Evolutionary conservation across 1,140 invertebrate genomes (phyloP).

Genomic region (Drosophila guanche): DNA sequence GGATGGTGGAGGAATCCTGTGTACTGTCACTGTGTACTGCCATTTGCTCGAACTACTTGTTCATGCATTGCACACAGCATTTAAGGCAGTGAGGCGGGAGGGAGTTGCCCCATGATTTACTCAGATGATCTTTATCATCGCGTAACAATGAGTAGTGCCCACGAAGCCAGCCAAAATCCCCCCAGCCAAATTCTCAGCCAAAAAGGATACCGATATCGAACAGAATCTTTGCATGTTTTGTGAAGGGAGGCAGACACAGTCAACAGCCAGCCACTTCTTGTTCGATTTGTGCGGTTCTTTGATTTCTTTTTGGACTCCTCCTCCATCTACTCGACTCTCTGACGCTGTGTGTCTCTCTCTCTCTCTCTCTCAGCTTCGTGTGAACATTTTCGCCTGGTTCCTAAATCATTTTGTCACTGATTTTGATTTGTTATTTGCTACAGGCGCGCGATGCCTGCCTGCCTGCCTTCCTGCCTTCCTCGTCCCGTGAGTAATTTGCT

Average conservation of each 20-base stretch:
- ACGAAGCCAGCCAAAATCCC: slow-evolving; percentile 34
- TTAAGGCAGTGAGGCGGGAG: slow-evolving; percentile 28
- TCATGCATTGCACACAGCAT: slow-evolving; percentile 62
- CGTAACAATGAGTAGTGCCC: slow-evolving; percentile 62
- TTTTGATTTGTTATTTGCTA: slow-evolving; percentile 78
- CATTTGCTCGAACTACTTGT: slow-evolving; percentile 80
- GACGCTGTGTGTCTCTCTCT: slow-evolving; percentile 7
- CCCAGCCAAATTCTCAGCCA: slow-evolving; percentile 68
- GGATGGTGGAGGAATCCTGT: slow-evolving; percentile 13
- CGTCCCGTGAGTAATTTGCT: slow-evolving; percentile 65
- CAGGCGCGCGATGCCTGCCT: slow-evolving; percentile 6
- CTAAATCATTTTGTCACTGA: slow-evolving; percentile 81
- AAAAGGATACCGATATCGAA: slow-evolving; percentile 62
- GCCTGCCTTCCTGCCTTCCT: no score
- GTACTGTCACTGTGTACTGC: slow-evolving; percentile 60
- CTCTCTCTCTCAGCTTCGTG: slow-evolving; percentile 54
- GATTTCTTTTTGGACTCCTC: background rate
- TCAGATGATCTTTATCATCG: slow-evolving; percentile 73
- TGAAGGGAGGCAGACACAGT: background rate
- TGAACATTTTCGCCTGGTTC: slow-evolving; percentile 76
- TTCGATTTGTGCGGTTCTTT: slow-evolving; percentile 38
- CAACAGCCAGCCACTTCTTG: slow-evolving; percentile 25
- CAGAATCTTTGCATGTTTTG: slow-evolving; percentile 50
- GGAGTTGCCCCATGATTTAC: slow-evolving; percentile 68
- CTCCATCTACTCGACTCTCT: no score